phyloP scores from a whole-genome alignment of 2,113 vertebrate genomes.

The Lynx canadensis region DNA sequence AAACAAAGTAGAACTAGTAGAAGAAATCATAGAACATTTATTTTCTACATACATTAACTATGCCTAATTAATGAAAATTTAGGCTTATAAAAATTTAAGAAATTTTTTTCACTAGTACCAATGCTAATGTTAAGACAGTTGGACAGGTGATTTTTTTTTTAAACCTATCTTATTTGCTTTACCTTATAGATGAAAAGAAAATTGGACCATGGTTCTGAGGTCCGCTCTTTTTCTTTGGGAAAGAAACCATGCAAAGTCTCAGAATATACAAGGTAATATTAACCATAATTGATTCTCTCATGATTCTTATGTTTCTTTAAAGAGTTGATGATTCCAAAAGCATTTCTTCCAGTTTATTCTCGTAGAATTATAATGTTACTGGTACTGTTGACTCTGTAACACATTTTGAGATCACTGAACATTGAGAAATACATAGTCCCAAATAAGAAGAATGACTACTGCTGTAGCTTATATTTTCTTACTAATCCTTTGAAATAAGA shows the following conservation, averaged over 20 bases:
- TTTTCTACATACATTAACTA: constrained; percentile 47
- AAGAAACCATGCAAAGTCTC: constrained; percentile 99
- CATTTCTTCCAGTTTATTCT: constrained; percentile 49
- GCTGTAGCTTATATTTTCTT: background rate
- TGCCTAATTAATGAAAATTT: constrained; percentile 2
- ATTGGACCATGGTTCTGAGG: constrained; percentile 99
- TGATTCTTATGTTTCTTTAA: constrained; percentile 57
- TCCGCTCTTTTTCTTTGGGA: constrained; percentile 99
- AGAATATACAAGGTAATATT: constrained; percentile 96
- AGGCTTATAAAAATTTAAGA: constrained; percentile 41
- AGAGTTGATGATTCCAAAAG: constrained; percentile 54
- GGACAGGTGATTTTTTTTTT: constrained; percentile 26
- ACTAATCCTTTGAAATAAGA: background rate
- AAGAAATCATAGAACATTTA: constrained; percentile 53
- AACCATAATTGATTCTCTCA: constrained; percentile 68
- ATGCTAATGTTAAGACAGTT: constrained; percentile 43
- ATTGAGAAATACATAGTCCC: constrained; percentile 19
- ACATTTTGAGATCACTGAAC: constrained; percentile 45
- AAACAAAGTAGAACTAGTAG: constrained; percentile 63
- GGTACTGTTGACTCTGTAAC: background rate
- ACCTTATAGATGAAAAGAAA: constrained; percentile 99
- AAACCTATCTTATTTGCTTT: constrained; percentile 78
- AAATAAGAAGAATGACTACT: constrained; percentile 33
- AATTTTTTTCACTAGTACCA: constrained; percentile 24
- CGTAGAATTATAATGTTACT: background rate